phyloP scores from a whole-genome alignment of 1,140 invertebrate species.

The Acarapis woodi region DNA sequence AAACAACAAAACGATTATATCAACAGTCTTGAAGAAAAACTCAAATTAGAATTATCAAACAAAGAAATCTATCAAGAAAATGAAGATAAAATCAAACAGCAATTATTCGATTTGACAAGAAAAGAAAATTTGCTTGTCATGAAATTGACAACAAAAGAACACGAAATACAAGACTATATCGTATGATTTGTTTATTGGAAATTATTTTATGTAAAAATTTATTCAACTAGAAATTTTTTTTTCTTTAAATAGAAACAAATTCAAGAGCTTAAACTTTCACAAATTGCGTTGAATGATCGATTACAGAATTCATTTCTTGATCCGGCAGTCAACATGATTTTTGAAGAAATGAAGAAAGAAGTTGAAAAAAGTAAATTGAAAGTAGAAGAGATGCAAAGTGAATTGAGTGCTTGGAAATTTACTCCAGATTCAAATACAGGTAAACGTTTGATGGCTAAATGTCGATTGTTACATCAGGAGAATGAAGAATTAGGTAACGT shows the following conservation, averaged over 20 bases:
- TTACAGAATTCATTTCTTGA: slow-evolving; percentile 57
- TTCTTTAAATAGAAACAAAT: slow-evolving; percentile 42
- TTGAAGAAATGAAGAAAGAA: slow-evolving; percentile 69
- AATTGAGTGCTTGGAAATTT: slow-evolving; percentile 93
- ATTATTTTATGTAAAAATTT: slow-evolving; percentile 4
- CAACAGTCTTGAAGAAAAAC: slow-evolving; percentile 21
- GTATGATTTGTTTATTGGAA: slow-evolving; percentile 26
- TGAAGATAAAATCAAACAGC: slow-evolving; percentile 47
- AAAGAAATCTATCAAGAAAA: slow-evolving; percentile 31
- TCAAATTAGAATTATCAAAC: background rate
- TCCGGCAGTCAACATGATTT: slow-evolving; percentile 76
- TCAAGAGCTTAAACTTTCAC: slow-evolving; percentile 30
- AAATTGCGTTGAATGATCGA: slow-evolving; percentile 32
- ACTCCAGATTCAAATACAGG: slow-evolving; percentile 92
- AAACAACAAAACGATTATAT: slow-evolving; percentile 23
- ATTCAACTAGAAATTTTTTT: background rate
- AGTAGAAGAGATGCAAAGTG: slow-evolving; percentile 87
- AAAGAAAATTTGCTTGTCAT: slow-evolving; percentile 70
- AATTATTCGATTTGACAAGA: slow-evolving; percentile 49
- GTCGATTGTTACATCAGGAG: slow-evolving; percentile 77
- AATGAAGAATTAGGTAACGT: slow-evolving; percentile 90
- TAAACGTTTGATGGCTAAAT: slow-evolving; percentile 90
- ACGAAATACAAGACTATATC: slow-evolving; percentile 80
- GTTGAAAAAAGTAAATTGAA: slow-evolving; percentile 57
- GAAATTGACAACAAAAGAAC: slow-evolving; percentile 67